These are phyloP conservation scores for Calycopis cecrops DNA, from an alignment of 1,140 invertebrate species.

Conservation along the genomic window DNA sequence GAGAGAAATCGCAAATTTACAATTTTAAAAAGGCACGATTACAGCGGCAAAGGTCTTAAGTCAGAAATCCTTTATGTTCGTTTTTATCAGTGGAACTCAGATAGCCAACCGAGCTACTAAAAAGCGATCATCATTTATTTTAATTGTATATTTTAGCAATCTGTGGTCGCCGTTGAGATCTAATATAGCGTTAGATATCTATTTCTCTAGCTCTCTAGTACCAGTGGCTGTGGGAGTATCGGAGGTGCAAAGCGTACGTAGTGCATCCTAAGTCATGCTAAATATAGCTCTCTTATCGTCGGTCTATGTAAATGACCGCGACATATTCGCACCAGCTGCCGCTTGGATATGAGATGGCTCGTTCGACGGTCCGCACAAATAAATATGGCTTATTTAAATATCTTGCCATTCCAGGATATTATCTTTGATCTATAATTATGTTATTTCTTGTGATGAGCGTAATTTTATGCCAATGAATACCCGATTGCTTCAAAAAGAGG, in stretches of 20 bases:
- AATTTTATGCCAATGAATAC: too few species aligned
- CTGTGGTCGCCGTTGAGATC: background rate
- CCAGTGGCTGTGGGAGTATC: constrained; percentile 31
- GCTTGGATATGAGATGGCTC: constrained; percentile 38
- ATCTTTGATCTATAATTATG: too few species aligned
- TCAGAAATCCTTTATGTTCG: constrained; percentile 61
- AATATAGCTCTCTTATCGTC: constrained; percentile 70
- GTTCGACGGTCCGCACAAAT: too few species aligned
- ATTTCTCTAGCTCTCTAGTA: background rate
- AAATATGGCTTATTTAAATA: too few species aligned
- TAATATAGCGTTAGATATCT: constrained; percentile 6
- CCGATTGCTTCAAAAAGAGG: too few species aligned
- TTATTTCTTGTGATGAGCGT: too few species aligned
- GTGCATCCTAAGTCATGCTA: constrained; percentile 58
- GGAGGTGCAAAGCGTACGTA: constrained; percentile 42
- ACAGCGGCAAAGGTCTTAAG: background rate
- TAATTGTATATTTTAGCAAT: constrained; percentile 9
- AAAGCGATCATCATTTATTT: background rate
- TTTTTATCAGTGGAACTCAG: constrained; percentile 63
- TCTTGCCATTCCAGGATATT: too few species aligned
- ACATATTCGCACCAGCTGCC: constrained; percentile 55
- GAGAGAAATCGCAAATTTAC: too few species aligned
- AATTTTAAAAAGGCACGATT: too few species aligned
- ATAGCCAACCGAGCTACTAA: constrained; percentile 47
- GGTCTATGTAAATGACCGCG: constrained; percentile 71